Conservation (phyloP, 2,888 invertebrate species). For the Rhamnusium bicolor region DNA sequence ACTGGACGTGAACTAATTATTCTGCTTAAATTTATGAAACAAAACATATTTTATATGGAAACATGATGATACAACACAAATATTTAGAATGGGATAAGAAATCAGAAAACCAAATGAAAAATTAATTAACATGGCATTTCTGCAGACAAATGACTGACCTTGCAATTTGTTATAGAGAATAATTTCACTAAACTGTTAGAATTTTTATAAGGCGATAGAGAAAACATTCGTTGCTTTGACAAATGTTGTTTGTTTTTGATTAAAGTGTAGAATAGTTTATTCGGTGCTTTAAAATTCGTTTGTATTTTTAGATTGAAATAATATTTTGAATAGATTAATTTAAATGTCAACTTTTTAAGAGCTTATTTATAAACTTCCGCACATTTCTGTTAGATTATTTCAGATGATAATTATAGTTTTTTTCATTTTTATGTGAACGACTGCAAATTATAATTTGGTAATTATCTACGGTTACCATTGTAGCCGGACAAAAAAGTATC, state of each 20-base stretch:
- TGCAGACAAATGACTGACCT: not conserved
- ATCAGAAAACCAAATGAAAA: not conserved
- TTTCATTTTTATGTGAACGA: too few species aligned
- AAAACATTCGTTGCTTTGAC: slow-evolving; percentile 53
- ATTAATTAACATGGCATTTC: not conserved
- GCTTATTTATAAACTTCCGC: slow-evolving; percentile 23
- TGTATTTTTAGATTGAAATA: slow-evolving; percentile 47
- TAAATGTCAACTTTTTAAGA: slow-evolving; percentile 24
- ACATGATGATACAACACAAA: too few species aligned
- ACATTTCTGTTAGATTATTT: not conserved
- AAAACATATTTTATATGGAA: too few species aligned
- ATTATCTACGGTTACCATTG: too few species aligned
- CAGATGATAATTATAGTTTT: not conserved
- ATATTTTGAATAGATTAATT: slow-evolving; percentile 41
- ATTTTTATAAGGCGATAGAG: slow-evolving; percentile 40
- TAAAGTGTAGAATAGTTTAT: slow-evolving; percentile 40
- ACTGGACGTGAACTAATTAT: too few species aligned
- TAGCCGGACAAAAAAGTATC: too few species aligned
- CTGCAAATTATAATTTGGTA: too few species aligned
- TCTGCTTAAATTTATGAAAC: too few species aligned
- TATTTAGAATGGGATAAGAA: not conserved
- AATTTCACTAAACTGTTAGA: slow-evolving; percentile 14
- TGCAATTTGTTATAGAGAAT: slow-evolving; percentile 10
- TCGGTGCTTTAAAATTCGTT: slow-evolving; percentile 41
- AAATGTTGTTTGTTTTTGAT: slow-evolving; percentile 53